These are phyloP conservation scores for Myripristis murdjan DNA, from an alignment of 2,797 vertebrate species.

Conservation along the genomic window DNA sequence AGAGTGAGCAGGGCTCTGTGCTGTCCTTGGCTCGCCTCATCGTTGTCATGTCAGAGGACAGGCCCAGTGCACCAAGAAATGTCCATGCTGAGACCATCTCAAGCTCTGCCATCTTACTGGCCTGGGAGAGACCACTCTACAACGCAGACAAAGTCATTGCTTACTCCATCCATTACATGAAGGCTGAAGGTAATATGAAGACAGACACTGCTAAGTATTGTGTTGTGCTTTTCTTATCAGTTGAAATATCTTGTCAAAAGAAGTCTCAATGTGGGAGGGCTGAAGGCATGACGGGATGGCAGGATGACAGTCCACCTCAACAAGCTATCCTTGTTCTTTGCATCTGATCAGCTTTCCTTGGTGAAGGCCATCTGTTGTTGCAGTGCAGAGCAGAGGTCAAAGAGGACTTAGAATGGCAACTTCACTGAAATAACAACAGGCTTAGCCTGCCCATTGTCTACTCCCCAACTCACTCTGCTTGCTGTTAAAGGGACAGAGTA, in stretches of 20 bases:
- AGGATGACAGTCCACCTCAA: constrained; percentile 16
- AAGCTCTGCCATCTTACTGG: constrained; percentile 96
- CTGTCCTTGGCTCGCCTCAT: constrained; percentile 93
- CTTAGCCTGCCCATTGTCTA: constrained; percentile 72
- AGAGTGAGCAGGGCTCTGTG: constrained; percentile 92
- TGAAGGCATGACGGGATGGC: constrained; percentile 30
- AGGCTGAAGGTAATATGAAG: constrained; percentile 93
- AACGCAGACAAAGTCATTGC: constrained; percentile 98
- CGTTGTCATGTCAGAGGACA: constrained; percentile 97
- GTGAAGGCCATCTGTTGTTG: constrained; percentile 80
- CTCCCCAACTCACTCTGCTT: constrained; percentile 50
- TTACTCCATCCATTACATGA: constrained; percentile 99
- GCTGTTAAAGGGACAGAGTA: constrained; percentile 71
- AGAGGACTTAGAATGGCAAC: constrained; percentile 73
- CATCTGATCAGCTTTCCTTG: constrained; percentile 57
- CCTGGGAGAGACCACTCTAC: constrained; percentile 96
- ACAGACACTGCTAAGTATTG: not conserved
- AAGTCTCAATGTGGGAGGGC: constrained; percentile 5
- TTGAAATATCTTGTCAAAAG: constrained; percentile 2
- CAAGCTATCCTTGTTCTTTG: constrained; percentile 34
- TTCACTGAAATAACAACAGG: constrained; percentile 75
- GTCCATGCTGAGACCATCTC: constrained; percentile 97
- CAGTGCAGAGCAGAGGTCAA: constrained; percentile 78
- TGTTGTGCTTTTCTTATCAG: constrained; percentile 28
- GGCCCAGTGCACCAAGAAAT: constrained; percentile 95